Conservation (phyloP, 2,113 vertebrate genomes). For the Paedocypris sp. region DNA sequence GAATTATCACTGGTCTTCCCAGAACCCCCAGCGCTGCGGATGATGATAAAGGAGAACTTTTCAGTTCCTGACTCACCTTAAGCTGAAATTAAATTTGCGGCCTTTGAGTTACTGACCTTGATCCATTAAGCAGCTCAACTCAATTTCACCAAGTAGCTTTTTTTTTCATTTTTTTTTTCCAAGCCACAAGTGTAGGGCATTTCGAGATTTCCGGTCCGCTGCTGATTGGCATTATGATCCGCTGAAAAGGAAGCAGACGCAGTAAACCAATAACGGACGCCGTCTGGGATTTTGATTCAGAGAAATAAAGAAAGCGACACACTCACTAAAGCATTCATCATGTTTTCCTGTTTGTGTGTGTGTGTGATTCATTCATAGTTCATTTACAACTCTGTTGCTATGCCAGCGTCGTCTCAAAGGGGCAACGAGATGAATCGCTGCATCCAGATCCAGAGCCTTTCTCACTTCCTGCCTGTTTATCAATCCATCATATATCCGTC, state of each 20-base stretch:
- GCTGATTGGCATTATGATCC: not conserved
- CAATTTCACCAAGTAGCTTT: not conserved
- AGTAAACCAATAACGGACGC: not conserved
- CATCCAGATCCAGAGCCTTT: not conserved
- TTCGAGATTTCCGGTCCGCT: not conserved
- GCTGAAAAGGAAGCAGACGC: not conserved
- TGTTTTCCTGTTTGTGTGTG: not conserved
- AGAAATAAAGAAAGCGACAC: too few relatives aligned
- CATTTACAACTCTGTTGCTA: not conserved
- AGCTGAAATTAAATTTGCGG: not conserved
- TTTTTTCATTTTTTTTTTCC: too few relatives aligned
- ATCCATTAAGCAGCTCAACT: not conserved
- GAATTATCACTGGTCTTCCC: too few relatives aligned
- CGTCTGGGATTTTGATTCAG: too few relatives aligned
- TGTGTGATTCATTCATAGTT: slow-evolving; percentile 18
- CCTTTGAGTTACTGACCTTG: not conserved
- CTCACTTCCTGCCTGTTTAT: not conserved
- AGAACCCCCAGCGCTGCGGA: not conserved
- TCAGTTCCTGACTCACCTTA: not conserved
- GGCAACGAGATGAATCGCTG: not conserved
- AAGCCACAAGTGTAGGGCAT: not conserved
- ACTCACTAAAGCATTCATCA: too few relatives aligned
- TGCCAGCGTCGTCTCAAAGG: not conserved
- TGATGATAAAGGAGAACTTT: not conserved
- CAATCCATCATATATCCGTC: too few relatives aligned